Conservation (phyloP, 2,113 vertebrate species). For the Brachyhypopomus gauderio region DNA sequence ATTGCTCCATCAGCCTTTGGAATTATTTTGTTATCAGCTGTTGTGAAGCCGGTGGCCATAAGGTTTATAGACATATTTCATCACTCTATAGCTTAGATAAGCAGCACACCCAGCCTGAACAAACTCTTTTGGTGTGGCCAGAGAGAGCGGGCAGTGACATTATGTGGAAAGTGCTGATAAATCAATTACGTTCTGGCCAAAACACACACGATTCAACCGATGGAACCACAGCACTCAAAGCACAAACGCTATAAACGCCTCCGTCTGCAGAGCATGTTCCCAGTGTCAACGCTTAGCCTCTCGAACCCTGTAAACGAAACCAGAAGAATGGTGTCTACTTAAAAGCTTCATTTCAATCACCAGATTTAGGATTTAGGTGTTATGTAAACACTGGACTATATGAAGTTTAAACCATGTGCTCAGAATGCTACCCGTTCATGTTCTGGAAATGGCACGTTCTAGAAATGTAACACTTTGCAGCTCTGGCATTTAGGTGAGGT, state of each 20-base stretch:
- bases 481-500: too few species aligned
- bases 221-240: background rate
- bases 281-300: background rate
- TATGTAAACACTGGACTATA: too few species aligned
- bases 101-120: background rate
- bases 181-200: background rate
- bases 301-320: constrained; percentile 9
- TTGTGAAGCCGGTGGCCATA: constrained; percentile 1
- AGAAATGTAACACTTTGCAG: too few species aligned
- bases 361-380: too few species aligned
- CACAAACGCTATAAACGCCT: background rate
- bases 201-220: background rate
- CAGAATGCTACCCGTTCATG: too few species aligned
- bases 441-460: too few species aligned
- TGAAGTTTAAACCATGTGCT: too few species aligned
- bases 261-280: constrained; percentile 1
- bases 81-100: constrained; percentile 4
- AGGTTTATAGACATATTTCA: constrained; percentile 22
- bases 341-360: too few species aligned
- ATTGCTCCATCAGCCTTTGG: constrained; percentile 33
- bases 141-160: background rate
- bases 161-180: constrained; percentile 16
- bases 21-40: constrained; percentile 19
- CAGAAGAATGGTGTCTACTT: background rate
- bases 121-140: background rate